These are phyloP conservation scores for Ectemnius continuus DNA, from an alignment of 2,888 invertebrate genomes.

Conservation along the genomic window DNA sequence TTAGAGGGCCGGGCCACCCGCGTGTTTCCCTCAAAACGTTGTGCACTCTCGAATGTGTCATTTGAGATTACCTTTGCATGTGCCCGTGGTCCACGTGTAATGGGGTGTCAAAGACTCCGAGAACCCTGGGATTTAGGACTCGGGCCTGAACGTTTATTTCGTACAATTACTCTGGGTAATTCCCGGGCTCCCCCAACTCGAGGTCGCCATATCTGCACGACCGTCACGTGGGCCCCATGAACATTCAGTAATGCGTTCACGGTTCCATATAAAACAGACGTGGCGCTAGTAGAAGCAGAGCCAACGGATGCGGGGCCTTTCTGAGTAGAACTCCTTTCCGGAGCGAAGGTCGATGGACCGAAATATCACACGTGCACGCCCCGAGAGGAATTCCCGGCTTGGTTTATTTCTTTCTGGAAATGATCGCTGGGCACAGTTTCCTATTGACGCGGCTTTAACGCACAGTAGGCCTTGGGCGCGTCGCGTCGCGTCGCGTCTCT, in stretches of 20 bases:
- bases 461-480: slow-evolving; percentile 15
- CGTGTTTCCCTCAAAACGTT: slow-evolving; percentile 40
- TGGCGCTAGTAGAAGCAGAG: background rate
- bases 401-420: slow-evolving; percentile 72
- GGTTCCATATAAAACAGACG: slow-evolving; percentile 2
- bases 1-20: slow-evolving; percentile 48
- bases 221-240: background rate
- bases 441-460: slow-evolving; percentile 36
- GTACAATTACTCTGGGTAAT: background rate
- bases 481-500: background rate
- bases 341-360: slow-evolving; percentile 70
- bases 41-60: slow-evolving; percentile 8
- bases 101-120: too few relatives aligned
- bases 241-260: background rate
- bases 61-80: slow-evolving; percentile 1
- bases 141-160: background rate
- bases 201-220: background rate
- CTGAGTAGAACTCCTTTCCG: slow-evolving; percentile 51
- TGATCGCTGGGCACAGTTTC: slow-evolving; percentile 59
- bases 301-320: slow-evolving; percentile 29
- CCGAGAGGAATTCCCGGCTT: slow-evolving; percentile 66
- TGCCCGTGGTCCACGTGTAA: too few relatives aligned
- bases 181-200: background rate
- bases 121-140: too few relatives aligned
- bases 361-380: slow-evolving; percentile 70